Evolutionary conservation across 2,797 vertebrate genomes (phyloP).

Genomic region (Hephaestus fuliginosus): DNA sequence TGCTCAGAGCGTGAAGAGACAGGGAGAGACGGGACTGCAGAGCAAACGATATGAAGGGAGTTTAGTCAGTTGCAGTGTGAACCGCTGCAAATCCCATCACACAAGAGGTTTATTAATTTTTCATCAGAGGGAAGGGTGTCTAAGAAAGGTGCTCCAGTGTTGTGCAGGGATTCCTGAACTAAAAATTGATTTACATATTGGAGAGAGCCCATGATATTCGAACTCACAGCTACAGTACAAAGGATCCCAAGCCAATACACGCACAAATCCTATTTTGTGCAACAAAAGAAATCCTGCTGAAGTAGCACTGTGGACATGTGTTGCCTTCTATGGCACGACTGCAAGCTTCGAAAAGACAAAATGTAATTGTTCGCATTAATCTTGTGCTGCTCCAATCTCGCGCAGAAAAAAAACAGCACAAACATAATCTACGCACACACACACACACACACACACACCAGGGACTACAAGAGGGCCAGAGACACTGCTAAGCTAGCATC

Average conservation of each 20-base stretch:
- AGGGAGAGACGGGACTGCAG: not conserved
- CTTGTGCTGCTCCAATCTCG: constrained; percentile 15
- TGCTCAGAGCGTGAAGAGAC: not conserved
- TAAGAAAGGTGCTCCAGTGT: constrained; percentile 28
- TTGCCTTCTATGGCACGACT: constrained; percentile 32
- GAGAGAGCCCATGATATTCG: constrained; percentile 20
- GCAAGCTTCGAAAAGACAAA: constrained; percentile 27
- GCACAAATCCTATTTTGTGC: constrained; percentile 37
- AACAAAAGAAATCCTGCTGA: constrained; percentile 41
- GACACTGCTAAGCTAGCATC: constrained; percentile 29
- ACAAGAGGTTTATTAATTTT: constrained; percentile 16
- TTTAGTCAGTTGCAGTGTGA: constrained; percentile 13
- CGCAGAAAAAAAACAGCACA: not conserved
- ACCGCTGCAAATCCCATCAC: constrained; percentile 16
- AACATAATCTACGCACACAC: constrained; percentile 7
- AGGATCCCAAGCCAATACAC: constrained; percentile 2
- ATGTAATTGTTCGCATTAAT: constrained; percentile 50
- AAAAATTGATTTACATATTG: constrained; percentile 36
- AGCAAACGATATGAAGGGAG: constrained; percentile 7
- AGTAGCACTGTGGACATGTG: constrained; percentile 33
- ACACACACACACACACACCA: constrained; percentile 2
- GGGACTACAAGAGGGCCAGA: constrained; percentile 11
- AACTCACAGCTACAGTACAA: constrained; percentile 1
- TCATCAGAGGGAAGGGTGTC: constrained; percentile 29
- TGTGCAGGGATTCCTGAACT: constrained; percentile 18